Evolutionary conservation across 2,797 vertebrate species (phyloP).

Genomic region (Coracias cyanogaster): DNA sequence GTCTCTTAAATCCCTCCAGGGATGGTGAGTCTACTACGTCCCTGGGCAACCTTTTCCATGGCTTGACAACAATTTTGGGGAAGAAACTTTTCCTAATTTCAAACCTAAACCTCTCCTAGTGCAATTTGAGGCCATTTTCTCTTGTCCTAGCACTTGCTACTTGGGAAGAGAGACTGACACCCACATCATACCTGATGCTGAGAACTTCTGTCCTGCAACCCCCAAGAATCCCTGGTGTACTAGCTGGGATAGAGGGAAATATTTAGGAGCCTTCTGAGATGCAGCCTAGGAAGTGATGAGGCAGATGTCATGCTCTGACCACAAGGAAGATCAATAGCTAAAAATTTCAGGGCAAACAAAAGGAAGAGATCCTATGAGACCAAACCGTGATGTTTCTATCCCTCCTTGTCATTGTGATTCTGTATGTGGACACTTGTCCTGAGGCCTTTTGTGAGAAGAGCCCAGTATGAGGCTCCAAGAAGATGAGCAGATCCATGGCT

Average conservation of each 20-base stretch:
- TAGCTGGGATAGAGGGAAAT: not conserved
- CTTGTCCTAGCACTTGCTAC: not conserved
- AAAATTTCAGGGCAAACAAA: not conserved
- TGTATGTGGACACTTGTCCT: accelerated
- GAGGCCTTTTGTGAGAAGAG: not conserved
- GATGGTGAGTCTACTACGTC: no score
- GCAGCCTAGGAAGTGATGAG: not conserved
- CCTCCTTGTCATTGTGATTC: not conserved
- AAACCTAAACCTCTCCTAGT: no score
- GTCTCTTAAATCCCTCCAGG: not conserved
- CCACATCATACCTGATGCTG: not conserved
- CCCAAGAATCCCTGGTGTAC: no score
- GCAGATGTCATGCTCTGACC: not conserved
- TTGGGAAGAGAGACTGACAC: not conserved
- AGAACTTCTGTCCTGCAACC: not conserved
- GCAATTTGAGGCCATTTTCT: not conserved
- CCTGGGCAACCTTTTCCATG: not conserved
- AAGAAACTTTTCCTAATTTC: not conserved
- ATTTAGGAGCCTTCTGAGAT: not conserved
- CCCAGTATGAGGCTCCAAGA: not conserved
- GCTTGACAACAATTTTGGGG: no score
- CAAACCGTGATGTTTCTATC: not conserved
- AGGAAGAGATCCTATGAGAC: not conserved
- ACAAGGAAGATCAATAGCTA: not conserved
- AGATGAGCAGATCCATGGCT: not conserved